A percentile compares a stretch with the other conserved stretches of the same genome.
Evolutionary conservation across 2,888 invertebrate genomes (phyloP).

Genomic region (Temnothorax unifasciatus): DNA sequence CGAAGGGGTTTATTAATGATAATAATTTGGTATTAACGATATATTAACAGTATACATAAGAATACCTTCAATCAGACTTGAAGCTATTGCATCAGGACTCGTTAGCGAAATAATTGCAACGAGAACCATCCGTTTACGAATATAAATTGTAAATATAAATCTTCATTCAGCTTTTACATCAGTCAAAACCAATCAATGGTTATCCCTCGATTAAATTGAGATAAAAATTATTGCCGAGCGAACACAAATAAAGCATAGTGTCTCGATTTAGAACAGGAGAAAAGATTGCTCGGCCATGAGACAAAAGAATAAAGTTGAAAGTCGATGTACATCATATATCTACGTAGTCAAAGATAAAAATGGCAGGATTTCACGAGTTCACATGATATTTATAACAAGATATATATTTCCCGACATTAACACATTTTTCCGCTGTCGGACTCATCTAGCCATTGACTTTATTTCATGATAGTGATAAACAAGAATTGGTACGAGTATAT

Average conservation of each 20-base stretch:
- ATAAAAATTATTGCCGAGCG: constrained; percentile 39
- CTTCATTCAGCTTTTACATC: constrained; percentile 58
- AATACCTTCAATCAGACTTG: constrained; percentile 32
- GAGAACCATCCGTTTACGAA: constrained; percentile 37
- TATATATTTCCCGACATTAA: constrained; percentile 21
- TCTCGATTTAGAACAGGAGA: constrained; percentile 23
- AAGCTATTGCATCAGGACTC: constrained; percentile 40
- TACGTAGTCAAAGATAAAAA: constrained; percentile 24
- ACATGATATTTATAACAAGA: constrained; percentile 8
- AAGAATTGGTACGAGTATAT: background rate
- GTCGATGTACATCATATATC: background rate
- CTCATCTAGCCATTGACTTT: background rate
- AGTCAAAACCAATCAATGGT: constrained; percentile 56
- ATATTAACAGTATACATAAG: background rate
- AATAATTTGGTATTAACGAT: background rate
- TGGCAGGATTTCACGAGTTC: background rate
- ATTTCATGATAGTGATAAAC: background rate
- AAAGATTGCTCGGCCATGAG: constrained; percentile 32
- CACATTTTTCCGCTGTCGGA: background rate
- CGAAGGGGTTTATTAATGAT: background rate
- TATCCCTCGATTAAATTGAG: constrained; percentile 38
- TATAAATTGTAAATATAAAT: constrained; percentile 60
- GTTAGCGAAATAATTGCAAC: constrained; percentile 58
- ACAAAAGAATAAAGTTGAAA: constrained; percentile 20
- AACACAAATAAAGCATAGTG: background rate